A percentile compares a stretch with the other conserved stretches of the same genome.
phyloP scores from a whole-genome alignment of 2,797 vertebrate species.

The Rhincodon typus region DNA sequence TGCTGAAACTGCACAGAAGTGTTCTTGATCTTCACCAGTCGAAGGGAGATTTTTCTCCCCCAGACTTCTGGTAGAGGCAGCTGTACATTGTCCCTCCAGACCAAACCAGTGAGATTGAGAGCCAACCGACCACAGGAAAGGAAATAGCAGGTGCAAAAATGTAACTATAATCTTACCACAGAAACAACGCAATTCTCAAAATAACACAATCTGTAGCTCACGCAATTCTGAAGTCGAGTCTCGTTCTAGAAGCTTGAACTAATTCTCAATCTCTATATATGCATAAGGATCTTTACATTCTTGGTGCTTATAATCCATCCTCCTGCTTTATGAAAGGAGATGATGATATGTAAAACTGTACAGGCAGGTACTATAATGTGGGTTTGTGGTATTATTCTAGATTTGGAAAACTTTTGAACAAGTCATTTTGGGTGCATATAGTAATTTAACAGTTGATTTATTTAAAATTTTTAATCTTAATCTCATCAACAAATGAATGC shows the following conservation, averaged over 20 bases:
- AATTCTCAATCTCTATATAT: not conserved
- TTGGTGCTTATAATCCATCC: not conserved
- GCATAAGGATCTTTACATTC: not conserved
- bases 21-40: not conserved
- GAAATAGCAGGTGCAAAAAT: not conserved
- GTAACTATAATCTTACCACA: not conserved
- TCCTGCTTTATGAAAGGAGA: not conserved
- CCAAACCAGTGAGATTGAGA: not conserved
- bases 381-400: not conserved
- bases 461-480: not conserved
- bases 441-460: not conserved
- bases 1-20: not conserved
- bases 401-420: not conserved
- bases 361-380: not conserved
- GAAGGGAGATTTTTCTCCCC: not conserved
- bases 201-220: not conserved
- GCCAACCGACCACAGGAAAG: not conserved
- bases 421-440: not conserved
- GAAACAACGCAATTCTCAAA: not conserved
- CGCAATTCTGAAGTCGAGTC: not conserved
- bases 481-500: not conserved
- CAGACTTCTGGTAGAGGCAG: not conserved
- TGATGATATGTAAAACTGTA: not conserved
- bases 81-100: not conserved
- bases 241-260: not conserved